Conservation (phyloP, 2,888 invertebrate genomes). For the Alviniconcha strummeri region DNA sequence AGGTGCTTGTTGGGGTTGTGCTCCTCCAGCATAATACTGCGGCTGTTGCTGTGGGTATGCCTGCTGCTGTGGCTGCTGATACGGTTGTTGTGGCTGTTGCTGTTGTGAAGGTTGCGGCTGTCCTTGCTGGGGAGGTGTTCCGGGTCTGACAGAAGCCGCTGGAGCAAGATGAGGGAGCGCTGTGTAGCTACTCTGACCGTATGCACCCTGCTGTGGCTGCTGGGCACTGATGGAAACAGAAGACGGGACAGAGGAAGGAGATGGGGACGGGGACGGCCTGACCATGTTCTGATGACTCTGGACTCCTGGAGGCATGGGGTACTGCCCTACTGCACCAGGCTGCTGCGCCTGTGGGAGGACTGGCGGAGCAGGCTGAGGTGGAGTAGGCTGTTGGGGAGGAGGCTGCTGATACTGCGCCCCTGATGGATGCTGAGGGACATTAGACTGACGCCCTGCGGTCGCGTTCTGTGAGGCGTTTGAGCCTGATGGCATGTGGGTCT, state of each 20-base stretch:
- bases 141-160: not conserved
- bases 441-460: not conserved
- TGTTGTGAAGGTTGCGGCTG: constrained; percentile 5
- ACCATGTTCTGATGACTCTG: constrained; percentile 8
- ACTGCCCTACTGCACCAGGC: not conserved
- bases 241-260: constrained; percentile 18
- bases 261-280: constrained; percentile 9
- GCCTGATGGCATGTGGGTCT: not conserved
- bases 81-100: not conserved
- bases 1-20: not conserved
- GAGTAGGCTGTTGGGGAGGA: not conserved
- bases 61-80: not conserved
- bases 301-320: not conserved
- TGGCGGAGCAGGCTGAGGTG: constrained; percentile 8
- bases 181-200: not conserved
- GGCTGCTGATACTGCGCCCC: constrained; percentile 3
- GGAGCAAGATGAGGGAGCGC: constrained; percentile 1
- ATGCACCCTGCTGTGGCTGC: constrained; percentile 24
- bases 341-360: not conserved
- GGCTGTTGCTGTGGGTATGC: constrained; percentile 16
- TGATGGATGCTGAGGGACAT: not conserved
- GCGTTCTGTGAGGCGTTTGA: constrained; percentile 13
- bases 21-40: constrained; percentile 19
- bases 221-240: not conserved
- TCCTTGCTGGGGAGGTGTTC: constrained; percentile 1